A percentile compares a stretch with the other conserved stretches of the same genome.
Conservation (phyloP, 2,888 invertebrate species). For the Synergus laeviventris region DNA sequence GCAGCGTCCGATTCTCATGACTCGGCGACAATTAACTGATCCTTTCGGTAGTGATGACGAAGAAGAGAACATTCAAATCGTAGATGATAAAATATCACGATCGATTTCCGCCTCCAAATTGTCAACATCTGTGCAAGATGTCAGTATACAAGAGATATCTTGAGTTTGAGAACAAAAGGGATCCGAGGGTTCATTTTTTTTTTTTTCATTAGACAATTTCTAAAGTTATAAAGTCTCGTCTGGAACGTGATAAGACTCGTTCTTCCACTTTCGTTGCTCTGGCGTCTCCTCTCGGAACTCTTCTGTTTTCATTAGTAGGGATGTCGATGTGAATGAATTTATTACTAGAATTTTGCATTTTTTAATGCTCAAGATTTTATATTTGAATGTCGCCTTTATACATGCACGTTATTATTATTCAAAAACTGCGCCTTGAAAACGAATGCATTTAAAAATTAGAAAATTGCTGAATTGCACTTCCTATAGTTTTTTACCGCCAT, state of each 20-base stretch:
- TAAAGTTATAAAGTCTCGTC: neutral
- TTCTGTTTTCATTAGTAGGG: slow-evolving; percentile 18
- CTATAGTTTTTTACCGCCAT: neutral
- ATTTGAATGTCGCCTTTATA: slow-evolving; percentile 17
- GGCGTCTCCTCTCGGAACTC: neutral
- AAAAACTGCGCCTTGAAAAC: neutral
- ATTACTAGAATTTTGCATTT: neutral
- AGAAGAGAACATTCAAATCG: slow-evolving; percentile 72
- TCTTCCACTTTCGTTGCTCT: neutral
- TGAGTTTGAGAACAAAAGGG: slow-evolving; percentile 38
- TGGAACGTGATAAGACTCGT: slow-evolving; percentile 30
- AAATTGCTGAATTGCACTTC: slow-evolving; percentile 1
- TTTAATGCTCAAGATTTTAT: neutral
- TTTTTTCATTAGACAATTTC: slow-evolving; percentile 9
- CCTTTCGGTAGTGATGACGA: slow-evolving; percentile 95
- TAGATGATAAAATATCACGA: slow-evolving; percentile 71
- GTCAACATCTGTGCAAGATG: slow-evolving; percentile 72
- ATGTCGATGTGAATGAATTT: slow-evolving; percentile 5
- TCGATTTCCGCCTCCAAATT: slow-evolving; percentile 71
- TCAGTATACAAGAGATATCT: slow-evolving; percentile 65
- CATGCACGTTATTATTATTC: slow-evolving; percentile 17
- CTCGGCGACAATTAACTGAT: slow-evolving; percentile 89
- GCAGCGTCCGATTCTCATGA: slow-evolving; percentile 82
- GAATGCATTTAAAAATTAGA: neutral
- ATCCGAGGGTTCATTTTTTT: slow-evolving; percentile 27